Base-by-base conservation (phyloP, 1,140 invertebrate species). In the Vollenhovia emeryi region DNA sequence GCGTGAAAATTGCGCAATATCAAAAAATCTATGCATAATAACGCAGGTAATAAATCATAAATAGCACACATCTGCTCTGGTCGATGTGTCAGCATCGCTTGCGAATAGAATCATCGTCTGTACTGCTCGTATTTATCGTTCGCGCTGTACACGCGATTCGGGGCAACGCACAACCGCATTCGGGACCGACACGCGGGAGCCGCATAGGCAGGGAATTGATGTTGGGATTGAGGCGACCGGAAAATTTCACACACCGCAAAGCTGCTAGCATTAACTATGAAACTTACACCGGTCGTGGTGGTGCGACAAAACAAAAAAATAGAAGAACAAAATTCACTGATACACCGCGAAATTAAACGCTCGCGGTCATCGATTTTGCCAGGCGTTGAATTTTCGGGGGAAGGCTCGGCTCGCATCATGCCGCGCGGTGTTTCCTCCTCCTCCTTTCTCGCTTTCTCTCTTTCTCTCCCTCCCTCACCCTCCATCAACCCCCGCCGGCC, bases 321-420 rank as follows among this genome's bases (percentile, higher is more conserved):
- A 45, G 48, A 33, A 50, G 43, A 11, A 21, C 36, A 71, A 45
- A 80, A 71, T 50, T 71, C 48, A 50, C 6, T 24, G 79, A 74
- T 43, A 36, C 21, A 60, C 55, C 85, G 24, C 40, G 40, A 75
- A 86, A 86, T 86, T 86, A 75, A 84, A 75, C n/a, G 55, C 55
- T 24, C 55, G 55, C 68, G 80, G 64, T 48, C 21, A 27, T 13
- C 40, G 30, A 82, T 83, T 74, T 75, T 11, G 48, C 0, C 48
- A 40, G 18, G 33, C 59, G 45, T 43, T 5, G 48, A 55, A 57
- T 84, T 86, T 82, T 71, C n/a, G 21, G 27, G 27, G 30, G 9
- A n/a, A 13, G 21, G 24, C 24, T 60, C 24, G 9, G 30, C 15
- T 68, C 76, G 13, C 43, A 27, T 36, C 50, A 21, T 8, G 60